Evolutionary conservation across 2,113 vertebrate species (phyloP).

Genomic region (Pteronura brasiliensis): DNA sequence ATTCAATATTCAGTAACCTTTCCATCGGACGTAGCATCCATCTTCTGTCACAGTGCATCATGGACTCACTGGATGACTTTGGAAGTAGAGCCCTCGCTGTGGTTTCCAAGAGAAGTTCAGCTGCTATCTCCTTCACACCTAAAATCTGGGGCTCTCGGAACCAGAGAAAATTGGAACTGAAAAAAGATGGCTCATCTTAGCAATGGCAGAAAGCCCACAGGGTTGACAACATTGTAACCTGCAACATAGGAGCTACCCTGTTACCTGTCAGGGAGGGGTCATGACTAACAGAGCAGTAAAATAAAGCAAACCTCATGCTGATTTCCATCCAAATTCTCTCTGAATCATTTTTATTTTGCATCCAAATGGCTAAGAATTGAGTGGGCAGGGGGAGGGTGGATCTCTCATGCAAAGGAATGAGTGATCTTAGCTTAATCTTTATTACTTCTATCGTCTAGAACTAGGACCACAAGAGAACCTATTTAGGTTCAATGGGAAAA

Average conservation of each 20-base stretch:
- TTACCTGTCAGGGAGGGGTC: no score
- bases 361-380: background rate
- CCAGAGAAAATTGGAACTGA: no score
- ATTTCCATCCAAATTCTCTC: background rate
- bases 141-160: background rate
- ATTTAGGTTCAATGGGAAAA: background rate
- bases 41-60: background rate
- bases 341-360: background rate
- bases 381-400: accelerated
- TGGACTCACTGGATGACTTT: background rate
- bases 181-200: no score
- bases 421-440: background rate
- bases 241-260: accelerated
- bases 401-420: background rate
- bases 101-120: background rate
- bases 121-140: background rate
- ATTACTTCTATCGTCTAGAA: background rate
- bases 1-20: no score
- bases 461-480: background rate
- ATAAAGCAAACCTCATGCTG: background rate
- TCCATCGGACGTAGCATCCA: accelerated
- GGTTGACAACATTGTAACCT: background rate
- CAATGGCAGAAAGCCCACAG: background rate
- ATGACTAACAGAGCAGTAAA: background rate
- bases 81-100: background rate